Evolutionary conservation across 1,140 invertebrate species (phyloP), one percentile per base, ranked within the genome.

Genomic region (Pemphigus obesinymphae): DNA sequence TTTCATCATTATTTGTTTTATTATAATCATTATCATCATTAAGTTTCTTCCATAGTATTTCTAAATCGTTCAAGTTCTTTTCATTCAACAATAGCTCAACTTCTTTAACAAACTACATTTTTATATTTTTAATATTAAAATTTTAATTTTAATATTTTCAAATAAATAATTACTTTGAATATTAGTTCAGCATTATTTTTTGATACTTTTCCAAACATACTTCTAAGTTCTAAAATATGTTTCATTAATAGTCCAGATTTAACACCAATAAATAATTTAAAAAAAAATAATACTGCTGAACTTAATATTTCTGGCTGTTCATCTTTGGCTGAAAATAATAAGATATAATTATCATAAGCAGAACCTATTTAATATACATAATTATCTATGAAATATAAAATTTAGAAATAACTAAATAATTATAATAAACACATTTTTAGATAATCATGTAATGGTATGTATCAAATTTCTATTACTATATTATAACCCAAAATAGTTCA

Each of bases 121-220:
- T 7, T 45, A 6, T 11, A 29, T 53, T n/a, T 31, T 15, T 37
- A 37, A 37, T 13, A 11, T 11, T 68, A 61, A 68, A 20, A 23
- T 1, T 1, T 20, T 20, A 31, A n/a, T 4, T 15, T 37, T 23
- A 37, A 4, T 1, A 8, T 40, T 11, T 45, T 1, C 43, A 45
- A 80, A 17, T 31, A 63, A 45, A 6, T 31, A 80, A 45, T 61
- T 63, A 80, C 76, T 20, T 80, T 80, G 13, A 31, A 80, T 45
- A 80, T 80, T 80, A 63, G 55, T 63, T 80, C 55, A 20, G 76
- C 76, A 31, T 43, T 80, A 61, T 80, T 55, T 31, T 80, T 80
- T 45, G 76, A 61, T 45, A 80, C 53, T 80, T 80, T 80, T 43
- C 76, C 76, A 80, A 80, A 80, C 76, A 80, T 63, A 80, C 55